phyloP scores from a whole-genome alignment of 2,797 vertebrate species.

The Gastrophryne carolinensis region DNA sequence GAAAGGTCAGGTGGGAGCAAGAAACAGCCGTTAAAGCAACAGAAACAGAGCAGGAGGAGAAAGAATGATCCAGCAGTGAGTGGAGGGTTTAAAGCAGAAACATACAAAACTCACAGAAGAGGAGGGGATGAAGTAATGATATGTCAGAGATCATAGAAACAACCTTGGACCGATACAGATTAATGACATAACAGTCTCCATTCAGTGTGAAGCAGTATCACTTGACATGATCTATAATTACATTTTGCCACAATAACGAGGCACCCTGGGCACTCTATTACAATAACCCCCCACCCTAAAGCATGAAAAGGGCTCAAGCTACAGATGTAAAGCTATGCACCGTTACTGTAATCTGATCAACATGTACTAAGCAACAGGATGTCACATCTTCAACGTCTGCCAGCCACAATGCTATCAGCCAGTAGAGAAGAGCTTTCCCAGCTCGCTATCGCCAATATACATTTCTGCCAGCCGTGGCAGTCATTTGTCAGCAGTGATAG shows the following conservation, averaged over 20 bases:
- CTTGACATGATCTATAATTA: neutral
- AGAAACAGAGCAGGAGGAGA: neutral
- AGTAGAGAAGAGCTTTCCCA: neutral
- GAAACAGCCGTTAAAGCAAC: neutral
- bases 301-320: neutral
- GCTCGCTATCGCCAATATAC: neutral
- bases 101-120: slow-evolving; percentile 22
- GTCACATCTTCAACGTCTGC: neutral
- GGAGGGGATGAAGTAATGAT: slow-evolving; percentile 18
- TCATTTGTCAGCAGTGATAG: neutral
- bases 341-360: neutral
- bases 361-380: neutral
- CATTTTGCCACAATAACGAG: neutral
- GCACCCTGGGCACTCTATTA: neutral
- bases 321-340: neutral
- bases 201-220: neutral
- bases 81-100: slow-evolving; percentile 34
- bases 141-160: slow-evolving; percentile 9
- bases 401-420: neutral
- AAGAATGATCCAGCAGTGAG: slow-evolving; percentile 3
- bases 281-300: neutral
- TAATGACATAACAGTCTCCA: neutral
- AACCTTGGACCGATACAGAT: neutral
- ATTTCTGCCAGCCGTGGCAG: neutral
- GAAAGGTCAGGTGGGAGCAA: neutral